A percentile compares a stretch with the other conserved stretches of the same genome.
Evolutionary conservation across 2,113 vertebrate genomes (phyloP).

Genomic region (Budorcas taxicolor): DNA sequence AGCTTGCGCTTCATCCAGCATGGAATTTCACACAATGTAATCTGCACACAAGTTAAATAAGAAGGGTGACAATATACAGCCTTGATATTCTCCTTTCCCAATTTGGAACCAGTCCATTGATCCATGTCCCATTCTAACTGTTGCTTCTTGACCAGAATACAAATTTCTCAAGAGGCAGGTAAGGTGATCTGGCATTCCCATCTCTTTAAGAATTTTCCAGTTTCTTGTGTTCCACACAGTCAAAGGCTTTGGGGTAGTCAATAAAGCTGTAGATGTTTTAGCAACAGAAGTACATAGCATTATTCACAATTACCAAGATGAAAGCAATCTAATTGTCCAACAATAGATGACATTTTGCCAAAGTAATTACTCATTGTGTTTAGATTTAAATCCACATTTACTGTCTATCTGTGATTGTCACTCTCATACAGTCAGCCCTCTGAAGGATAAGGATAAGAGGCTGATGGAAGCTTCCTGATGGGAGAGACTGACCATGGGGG

Average conservation of each 20-base stretch:
- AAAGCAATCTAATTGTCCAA: not conserved
- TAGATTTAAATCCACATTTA: not conserved
- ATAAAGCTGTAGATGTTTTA: not conserved
- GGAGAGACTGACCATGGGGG: not conserved
- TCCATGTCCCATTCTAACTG: not conserved
- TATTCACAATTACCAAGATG: not conserved
- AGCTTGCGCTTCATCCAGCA: not conserved
- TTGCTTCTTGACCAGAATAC: not conserved
- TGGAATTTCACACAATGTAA: not conserved
- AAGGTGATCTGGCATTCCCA: not conserved
- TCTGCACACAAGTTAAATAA: not conserved
- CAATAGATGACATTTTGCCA: not conserved
- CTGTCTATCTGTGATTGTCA: not conserved
- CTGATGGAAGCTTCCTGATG: not conserved
- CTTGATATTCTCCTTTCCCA: not conserved
- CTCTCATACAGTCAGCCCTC: not conserved
- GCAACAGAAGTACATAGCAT: not conserved
- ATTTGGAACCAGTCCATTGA: not conserved
- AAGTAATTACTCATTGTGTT: not conserved
- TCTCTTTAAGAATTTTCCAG: not conserved
- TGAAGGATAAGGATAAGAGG: not conserved
- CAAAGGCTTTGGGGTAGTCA: not conserved
- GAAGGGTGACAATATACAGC: not conserved
- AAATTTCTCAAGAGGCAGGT: not conserved
- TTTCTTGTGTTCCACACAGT: not conserved